These are phyloP conservation scores for Drosophila punjabiensis DNA, from an alignment of 1,140 invertebrate genomes.

Conservation along the genomic window DNA sequence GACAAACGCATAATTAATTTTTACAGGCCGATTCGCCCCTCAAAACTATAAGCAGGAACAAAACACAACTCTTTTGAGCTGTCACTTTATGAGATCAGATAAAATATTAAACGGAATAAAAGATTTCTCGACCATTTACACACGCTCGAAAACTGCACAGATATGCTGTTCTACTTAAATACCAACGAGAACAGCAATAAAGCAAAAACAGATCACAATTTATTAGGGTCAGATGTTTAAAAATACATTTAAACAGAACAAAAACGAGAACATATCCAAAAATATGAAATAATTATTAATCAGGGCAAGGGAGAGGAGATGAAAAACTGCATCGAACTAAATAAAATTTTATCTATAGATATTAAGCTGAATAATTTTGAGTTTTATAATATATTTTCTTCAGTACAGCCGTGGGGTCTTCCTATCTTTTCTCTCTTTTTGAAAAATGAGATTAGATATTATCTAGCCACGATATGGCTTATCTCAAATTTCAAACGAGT, in stretches of 20 bases:
- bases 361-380: neutral
- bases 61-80: slow-evolving; percentile 8
- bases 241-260: slow-evolving; percentile 34
- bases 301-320: neutral
- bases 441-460: slow-evolving; percentile 19
- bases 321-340: neutral
- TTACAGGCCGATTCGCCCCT: slow-evolving; percentile 16
- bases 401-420: neutral
- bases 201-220: slow-evolving; percentile 29
- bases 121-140: slow-evolving; percentile 27
- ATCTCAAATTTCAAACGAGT: slow-evolving; percentile 33
- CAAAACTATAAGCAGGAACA: slow-evolving; percentile 6
- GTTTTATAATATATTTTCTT: no score
- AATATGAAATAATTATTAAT: slow-evolving; percentile 30
- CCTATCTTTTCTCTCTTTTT: neutral
- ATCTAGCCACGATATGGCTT: neutral
- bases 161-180: slow-evolving; percentile 13
- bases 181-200: slow-evolving; percentile 17
- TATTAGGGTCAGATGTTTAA: slow-evolving; percentile 57
- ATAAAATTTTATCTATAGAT: neutral
- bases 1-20: slow-evolving; percentile 51
- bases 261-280: slow-evolving; percentile 6
- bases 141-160: slow-evolving; percentile 25
- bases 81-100: slow-evolving; percentile 28
- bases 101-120: slow-evolving; percentile 12